Conservation (phyloP, 1,140 invertebrate genomes). For the Oedothorax gibbosus region DNA sequence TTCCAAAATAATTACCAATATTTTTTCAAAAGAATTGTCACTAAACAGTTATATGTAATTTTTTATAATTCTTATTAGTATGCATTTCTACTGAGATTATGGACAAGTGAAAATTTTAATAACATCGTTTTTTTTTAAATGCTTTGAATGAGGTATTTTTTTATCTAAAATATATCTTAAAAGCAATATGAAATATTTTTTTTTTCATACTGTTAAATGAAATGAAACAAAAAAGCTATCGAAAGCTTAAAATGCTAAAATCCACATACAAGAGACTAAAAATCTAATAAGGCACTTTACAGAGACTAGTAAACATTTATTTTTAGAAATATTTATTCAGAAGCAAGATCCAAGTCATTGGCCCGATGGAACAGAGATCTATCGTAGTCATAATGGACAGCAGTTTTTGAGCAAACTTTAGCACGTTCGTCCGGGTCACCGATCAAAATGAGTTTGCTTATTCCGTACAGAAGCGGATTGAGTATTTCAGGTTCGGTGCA, state of each 20-base stretch:
- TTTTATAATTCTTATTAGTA: neutral
- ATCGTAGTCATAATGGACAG: constrained; percentile 18
- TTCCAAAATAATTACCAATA: too few species aligned
- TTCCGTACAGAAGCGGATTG: constrained; percentile 45
- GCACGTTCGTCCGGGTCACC: constrained; percentile 47
- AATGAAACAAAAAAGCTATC: neutral
- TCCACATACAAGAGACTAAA: neutral
- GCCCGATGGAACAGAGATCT: constrained; percentile 47
- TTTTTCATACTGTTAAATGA: neutral
- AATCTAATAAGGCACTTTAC: neutral
- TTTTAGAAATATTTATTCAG: neutral
- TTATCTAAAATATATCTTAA: neutral
- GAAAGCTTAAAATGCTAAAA: neutral
- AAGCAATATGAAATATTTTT: neutral
- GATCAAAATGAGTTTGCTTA: constrained; percentile 57
- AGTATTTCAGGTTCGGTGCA: constrained; percentile 56
- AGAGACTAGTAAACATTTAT: too few species aligned
- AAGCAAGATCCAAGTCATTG: constrained; percentile 43
- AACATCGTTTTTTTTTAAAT: neutral
- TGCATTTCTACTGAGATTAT: too few species aligned
- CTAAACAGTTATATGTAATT: neutral
- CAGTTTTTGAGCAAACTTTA: constrained; percentile 51
- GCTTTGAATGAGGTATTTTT: neutral
- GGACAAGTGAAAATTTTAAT: neutral
- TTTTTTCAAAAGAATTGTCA: neutral